Percentiles rank a stretch among this genome's conserved stretches.
phyloP scores from a whole-genome alignment of 2,888 invertebrate genomes.

The Octonoba sinensis region DNA sequence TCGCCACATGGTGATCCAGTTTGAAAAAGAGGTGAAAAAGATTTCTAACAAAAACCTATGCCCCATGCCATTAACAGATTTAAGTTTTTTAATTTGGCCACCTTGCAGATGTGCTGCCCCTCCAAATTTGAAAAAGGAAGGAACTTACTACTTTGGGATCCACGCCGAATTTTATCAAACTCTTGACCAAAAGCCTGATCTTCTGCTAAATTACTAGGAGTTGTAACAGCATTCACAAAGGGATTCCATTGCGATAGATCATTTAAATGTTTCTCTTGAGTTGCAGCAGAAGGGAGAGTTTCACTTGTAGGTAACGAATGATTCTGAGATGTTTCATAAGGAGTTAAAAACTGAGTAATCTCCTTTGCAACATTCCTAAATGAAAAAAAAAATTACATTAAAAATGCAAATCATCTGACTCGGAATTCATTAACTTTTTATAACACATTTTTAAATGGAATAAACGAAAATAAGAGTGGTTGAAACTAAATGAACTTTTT shows the following conservation, averaged over 20 bases:
- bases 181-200: slow-evolving; percentile 87
- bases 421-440: too few relatives aligned
- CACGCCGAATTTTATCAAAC: slow-evolving; percentile 84
- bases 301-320: slow-evolving; percentile 69
- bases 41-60: too few relatives aligned
- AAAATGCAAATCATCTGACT: too few relatives aligned
- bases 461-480: too few relatives aligned
- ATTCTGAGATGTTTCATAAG: slow-evolving; percentile 77
- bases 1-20: too few relatives aligned
- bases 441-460: too few relatives aligned
- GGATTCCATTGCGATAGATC: slow-evolving; percentile 86
- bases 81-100: too few relatives aligned
- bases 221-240: slow-evolving; percentile 81
- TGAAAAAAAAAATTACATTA: slow-evolving; percentile 55
- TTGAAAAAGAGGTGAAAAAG: too few relatives aligned
- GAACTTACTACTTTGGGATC: slow-evolving; percentile 82
- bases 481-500: too few relatives aligned
- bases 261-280: slow-evolving; percentile 72
- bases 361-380: slow-evolving; percentile 80
- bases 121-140: neutral
- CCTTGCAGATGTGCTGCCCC: too few relatives aligned
- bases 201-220: slow-evolving; percentile 80
- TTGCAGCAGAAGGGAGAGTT: slow-evolving; percentile 32
- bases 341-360: slow-evolving; percentile 81
- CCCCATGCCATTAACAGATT: too few relatives aligned